A percentile compares a stretch with the other conserved stretches of the same genome.
Conservation (phyloP, 2,797 vertebrate genomes). For the Cyprinella venusta region DNA sequence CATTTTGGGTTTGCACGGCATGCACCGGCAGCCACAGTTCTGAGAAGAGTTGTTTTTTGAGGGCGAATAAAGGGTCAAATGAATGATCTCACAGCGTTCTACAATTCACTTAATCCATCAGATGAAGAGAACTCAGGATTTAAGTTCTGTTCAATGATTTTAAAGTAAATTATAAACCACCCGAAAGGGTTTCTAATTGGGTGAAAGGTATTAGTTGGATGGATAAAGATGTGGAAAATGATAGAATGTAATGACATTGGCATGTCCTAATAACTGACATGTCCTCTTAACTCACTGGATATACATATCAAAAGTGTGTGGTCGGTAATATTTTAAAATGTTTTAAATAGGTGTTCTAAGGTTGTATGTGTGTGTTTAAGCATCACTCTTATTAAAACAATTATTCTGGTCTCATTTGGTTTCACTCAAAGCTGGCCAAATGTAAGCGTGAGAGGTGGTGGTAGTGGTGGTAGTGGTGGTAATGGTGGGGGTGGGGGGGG, state of each 20-base stretch:
- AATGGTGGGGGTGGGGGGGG: too few species aligned
- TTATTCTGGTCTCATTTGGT: too few species aligned
- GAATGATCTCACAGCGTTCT: neutral
- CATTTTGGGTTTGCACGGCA: neutral
- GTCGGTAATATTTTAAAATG: neutral
- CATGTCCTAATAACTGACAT: too few species aligned
- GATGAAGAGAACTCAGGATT: neutral
- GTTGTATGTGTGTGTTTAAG: too few species aligned
- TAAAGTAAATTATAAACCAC: neutral
- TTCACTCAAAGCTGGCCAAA: too few species aligned
- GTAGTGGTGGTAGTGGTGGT: too few species aligned
- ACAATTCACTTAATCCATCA: slow-evolving; percentile 4
- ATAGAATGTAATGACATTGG: neutral
- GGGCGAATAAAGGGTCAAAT: slow-evolving; percentile 3
- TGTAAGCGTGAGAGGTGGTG: too few species aligned
- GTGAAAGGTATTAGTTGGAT: neutral
- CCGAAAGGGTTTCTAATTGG: neutral
- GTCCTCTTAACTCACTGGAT: neutral
- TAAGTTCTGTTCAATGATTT: neutral
- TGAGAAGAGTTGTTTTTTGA: slow-evolving; percentile 29
- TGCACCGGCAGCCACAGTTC: slow-evolving; percentile 1
- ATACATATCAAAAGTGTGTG: neutral
- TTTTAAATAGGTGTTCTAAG: neutral
- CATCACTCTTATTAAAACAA: too few species aligned
- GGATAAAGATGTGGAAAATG: neutral